These are phyloP conservation scores for Ficedula albicollis DNA, from an alignment of 2,797 vertebrate species.

Conservation along the genomic window DNA sequence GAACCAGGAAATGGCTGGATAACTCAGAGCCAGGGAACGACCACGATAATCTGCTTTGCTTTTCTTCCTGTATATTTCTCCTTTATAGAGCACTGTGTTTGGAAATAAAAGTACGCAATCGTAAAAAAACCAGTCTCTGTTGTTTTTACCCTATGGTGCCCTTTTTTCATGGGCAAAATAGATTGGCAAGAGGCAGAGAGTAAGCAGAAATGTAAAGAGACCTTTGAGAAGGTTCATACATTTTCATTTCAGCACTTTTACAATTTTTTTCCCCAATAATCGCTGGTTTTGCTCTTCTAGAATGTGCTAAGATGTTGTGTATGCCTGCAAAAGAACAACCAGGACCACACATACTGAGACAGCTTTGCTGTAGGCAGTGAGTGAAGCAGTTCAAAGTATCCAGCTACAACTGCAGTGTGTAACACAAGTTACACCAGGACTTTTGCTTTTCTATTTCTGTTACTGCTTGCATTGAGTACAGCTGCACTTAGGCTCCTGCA, in stretches of 20 bases:
- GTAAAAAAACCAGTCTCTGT: rapidly evolving
- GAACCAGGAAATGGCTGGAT: rapidly evolving
- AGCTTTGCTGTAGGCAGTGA: background rate
- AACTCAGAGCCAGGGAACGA: background rate
- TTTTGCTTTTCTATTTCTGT: background rate
- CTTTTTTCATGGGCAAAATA: background rate
- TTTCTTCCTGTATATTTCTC: background rate
- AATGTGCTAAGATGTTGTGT: background rate
- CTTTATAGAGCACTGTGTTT: background rate
- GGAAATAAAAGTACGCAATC: background rate
- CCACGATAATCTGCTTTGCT: background rate
- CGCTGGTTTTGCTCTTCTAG: background rate
- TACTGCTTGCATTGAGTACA: background rate
- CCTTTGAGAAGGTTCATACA: background rate
- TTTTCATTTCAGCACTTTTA: background rate
- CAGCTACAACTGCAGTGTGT: background rate
- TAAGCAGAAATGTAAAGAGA: background rate
- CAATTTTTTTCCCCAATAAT: background rate
- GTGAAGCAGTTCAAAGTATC: background rate
- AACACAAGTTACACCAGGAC: background rate
- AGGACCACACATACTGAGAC: background rate
- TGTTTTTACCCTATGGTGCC: background rate
- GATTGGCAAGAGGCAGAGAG: background rate
- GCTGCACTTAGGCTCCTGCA: background rate
- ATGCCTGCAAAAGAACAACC: background rate